Conservation (phyloP, 1,140 invertebrate genomes). For the Nymphalis io region DNA sequence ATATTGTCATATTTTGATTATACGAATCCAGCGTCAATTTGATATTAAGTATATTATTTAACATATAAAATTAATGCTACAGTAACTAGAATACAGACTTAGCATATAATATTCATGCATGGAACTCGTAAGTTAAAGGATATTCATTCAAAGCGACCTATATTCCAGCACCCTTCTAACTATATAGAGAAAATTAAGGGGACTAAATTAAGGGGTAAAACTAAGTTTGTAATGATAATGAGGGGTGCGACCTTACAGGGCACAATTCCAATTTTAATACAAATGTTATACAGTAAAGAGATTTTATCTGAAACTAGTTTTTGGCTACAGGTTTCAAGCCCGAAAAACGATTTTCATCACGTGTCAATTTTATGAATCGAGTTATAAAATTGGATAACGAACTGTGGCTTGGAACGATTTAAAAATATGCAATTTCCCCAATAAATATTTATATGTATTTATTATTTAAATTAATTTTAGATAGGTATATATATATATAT, state of each 20-base stretch:
- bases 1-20: no score
- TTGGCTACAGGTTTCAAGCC: neutral
- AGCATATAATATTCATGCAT: slow-evolving; percentile 11
- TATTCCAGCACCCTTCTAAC: slow-evolving; percentile 23
- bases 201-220: slow-evolving; percentile 41
- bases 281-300: slow-evolving; percentile 17
- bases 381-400: neutral
- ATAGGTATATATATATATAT: no score
- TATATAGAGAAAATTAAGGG: slow-evolving; percentile 34
- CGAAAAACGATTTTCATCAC: slow-evolving; percentile 2
- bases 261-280: slow-evolving; percentile 35
- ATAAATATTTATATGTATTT: no score
- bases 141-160: slow-evolving; percentile 31
- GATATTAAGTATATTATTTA: no score
- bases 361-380: neutral
- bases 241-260: slow-evolving; percentile 31
- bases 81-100: neutral
- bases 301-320: slow-evolving; percentile 39
- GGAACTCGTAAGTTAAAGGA: slow-evolving; percentile 12
- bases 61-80: neutral
- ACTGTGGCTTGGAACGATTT: no score
- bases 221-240: slow-evolving; percentile 44
- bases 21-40: no score
- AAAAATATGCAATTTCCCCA: no score
- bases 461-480: no score